phyloP scores from a whole-genome alignment of 2,888 invertebrate genomes.

The Crossocerus cetratus region DNA sequence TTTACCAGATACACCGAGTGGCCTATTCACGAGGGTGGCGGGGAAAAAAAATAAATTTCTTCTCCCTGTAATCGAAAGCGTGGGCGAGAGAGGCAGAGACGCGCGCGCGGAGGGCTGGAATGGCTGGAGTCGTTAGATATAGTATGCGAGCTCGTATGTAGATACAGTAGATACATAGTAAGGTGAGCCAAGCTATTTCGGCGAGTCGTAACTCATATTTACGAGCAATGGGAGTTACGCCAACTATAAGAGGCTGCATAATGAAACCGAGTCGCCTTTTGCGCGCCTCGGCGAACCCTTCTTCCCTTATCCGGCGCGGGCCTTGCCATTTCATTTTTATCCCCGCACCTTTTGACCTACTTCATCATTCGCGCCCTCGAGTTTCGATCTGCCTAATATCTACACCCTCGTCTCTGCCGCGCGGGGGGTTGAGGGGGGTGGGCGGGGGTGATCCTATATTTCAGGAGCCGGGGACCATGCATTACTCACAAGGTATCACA shows the following conservation, averaged over 20 bases:
- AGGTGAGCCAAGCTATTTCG: slow-evolving; percentile 68
- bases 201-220: slow-evolving; percentile 71
- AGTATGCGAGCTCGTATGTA: slow-evolving; percentile 38
- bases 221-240: slow-evolving; percentile 72
- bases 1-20: no score
- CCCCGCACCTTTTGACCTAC: slow-evolving; percentile 35
- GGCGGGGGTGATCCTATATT: slow-evolving; percentile 11
- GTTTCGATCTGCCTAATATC: slow-evolving; percentile 57
- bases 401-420: slow-evolving; percentile 17
- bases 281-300: slow-evolving; percentile 27
- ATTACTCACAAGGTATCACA: slow-evolving; percentile 22
- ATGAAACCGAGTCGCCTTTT: slow-evolving; percentile 66
- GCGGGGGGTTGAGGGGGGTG: no score
- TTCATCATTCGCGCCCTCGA: slow-evolving; percentile 49
- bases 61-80: no score
- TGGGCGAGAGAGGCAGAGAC: no score
- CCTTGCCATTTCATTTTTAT: slow-evolving; percentile 42
- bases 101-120: not conserved
- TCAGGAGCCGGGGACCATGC: slow-evolving; percentile 18
- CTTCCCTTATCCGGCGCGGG: slow-evolving; percentile 22
- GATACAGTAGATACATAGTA: slow-evolving; percentile 33
- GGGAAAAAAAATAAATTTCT: no score
- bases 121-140: not conserved
- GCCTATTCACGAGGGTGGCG: no score
- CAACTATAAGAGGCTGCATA: slow-evolving; percentile 73